Evolutionary conservation across 2,113 vertebrate genomes (phyloP).

Genomic region (Antechinus flavipes): DNA sequence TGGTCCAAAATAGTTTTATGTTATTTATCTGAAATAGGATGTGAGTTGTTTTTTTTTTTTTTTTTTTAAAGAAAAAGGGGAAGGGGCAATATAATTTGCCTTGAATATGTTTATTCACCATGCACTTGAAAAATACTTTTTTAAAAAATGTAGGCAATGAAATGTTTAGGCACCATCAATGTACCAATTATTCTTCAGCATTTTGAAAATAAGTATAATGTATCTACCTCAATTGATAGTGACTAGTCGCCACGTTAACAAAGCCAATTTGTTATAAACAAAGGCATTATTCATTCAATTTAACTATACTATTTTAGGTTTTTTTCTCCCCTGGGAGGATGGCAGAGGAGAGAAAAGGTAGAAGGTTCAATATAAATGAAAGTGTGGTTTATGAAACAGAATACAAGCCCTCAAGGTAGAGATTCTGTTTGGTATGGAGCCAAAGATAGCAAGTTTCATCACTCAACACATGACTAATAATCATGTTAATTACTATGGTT

Average conservation of each 20-base stretch:
- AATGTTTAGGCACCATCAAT: background rate
- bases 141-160: background rate
- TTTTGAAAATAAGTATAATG: background rate
- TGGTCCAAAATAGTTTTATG: background rate
- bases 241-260: background rate
- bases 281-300: background rate
- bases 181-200: background rate
- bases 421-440: slow-evolving; percentile 43
- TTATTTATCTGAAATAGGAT: background rate
- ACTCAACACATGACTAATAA: background rate
- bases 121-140: background rate
- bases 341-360: background rate
- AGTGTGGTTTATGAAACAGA: slow-evolving; percentile 53
- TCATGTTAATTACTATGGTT: slow-evolving; percentile 32
- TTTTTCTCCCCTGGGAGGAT: background rate
- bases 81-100: background rate
- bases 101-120: background rate
- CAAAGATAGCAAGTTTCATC: slow-evolving; percentile 42
- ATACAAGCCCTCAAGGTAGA: slow-evolving; percentile 57
- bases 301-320: background rate
- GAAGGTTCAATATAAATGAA: slow-evolving; percentile 45
- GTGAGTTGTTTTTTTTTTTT: too few relatives aligned
- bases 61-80: background rate
- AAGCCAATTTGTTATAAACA: background rate
- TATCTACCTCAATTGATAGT: background rate